A percentile compares a stretch with the other conserved stretches of the same genome.
phyloP scores from a whole-genome alignment of 2,888 invertebrate species.

The Cordilura impudica region DNA sequence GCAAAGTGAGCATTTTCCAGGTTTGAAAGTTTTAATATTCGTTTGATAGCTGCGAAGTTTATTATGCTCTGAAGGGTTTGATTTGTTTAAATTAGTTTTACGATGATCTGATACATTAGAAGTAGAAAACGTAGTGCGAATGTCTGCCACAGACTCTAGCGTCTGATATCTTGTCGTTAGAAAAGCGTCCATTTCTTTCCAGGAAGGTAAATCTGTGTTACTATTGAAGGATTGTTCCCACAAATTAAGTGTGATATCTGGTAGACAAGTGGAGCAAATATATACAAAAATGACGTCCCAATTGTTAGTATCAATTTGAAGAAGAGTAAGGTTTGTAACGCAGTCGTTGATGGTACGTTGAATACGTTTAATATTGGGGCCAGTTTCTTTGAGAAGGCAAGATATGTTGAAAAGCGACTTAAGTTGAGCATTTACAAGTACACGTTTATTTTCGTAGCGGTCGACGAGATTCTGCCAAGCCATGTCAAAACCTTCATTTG shows the following conservation, averaged over 20 bases:
- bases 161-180: background rate
- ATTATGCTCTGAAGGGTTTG: too few relatives aligned
- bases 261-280: background rate
- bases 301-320: background rate
- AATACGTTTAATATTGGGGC: background rate
- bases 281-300: conserved; percentile 4
- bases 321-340: background rate
- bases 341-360: background rate
- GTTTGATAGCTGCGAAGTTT: too few relatives aligned
- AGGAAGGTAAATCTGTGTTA: background rate
- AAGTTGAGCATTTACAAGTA: conserved; percentile 9
- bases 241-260: background rate
- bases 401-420: background rate
- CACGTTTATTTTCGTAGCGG: conserved; percentile 1
- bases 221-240: background rate
- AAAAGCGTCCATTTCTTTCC: background rate
- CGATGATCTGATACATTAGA: too few relatives aligned
- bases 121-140: background rate
- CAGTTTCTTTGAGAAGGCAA: background rate
- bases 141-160: background rate
- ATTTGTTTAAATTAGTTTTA: too few relatives aligned
- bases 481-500: background rate
- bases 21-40: too few relatives aligned
- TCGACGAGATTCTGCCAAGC: background rate
- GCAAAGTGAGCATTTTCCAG: too few relatives aligned